These are phyloP conservation scores for Zhengitettix transpicula DNA, from an alignment of 2,888 invertebrate genomes.

Conservation along the genomic window DNA sequence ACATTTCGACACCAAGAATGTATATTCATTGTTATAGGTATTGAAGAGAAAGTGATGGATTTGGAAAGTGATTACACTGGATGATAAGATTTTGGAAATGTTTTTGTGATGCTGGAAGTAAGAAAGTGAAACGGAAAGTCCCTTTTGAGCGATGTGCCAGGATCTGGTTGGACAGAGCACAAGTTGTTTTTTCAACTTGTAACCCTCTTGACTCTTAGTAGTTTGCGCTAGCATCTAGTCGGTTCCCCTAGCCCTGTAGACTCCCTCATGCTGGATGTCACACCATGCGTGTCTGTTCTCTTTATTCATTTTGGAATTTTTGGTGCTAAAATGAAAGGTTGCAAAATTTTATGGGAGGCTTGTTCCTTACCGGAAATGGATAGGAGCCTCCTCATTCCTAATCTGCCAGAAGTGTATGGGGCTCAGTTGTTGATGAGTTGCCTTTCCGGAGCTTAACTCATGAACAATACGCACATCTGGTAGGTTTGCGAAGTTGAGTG, in stretches of 20 bases:
- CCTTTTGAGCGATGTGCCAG: conserved; percentile 11
- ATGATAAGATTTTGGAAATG: not conserved
- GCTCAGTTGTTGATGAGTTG: conserved; percentile 36
- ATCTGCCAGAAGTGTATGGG: conserved; percentile 33
- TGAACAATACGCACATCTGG: conserved; percentile 19
- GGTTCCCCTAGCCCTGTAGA: conserved; percentile 19
- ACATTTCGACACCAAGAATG: not conserved
- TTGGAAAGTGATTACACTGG: conserved; percentile 3
- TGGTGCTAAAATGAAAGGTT: conserved; percentile 12
- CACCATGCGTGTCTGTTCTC: conserved; percentile 12
- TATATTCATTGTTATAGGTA: no score
- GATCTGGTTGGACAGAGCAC: conserved; percentile 6
- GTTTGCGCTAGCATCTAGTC: conserved; percentile 24
- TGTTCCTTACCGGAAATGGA: conserved; percentile 17
- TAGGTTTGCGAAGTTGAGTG: conserved; percentile 19
- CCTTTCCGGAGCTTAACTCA: conserved; percentile 26
- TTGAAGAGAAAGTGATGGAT: no score
- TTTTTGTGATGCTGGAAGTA: conserved; percentile 1
- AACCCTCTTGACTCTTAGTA: conserved; percentile 20
- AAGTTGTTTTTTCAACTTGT: not conserved
- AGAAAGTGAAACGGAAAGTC: conserved; percentile 2
- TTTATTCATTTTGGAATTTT: conserved; percentile 12
- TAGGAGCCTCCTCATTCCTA: conserved; percentile 17
- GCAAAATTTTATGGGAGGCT: conserved; percentile 20
- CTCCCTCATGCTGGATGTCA: conserved; percentile 22